phyloP scores from a whole-genome alignment of 2,888 invertebrate species.

The Xiphydria camelus region DNA sequence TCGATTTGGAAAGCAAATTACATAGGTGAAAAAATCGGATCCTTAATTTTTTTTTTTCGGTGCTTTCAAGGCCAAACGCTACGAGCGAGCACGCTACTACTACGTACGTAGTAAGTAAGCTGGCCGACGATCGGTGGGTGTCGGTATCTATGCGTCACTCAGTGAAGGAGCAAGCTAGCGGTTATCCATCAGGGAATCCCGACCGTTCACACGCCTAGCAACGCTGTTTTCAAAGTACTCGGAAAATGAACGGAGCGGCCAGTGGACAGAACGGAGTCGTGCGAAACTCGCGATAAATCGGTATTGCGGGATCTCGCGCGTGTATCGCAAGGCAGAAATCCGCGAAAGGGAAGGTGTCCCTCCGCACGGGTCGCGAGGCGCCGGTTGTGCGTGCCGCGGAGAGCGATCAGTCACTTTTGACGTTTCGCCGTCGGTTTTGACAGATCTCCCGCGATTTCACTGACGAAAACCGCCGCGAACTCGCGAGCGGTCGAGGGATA shows the following conservation, averaged over 20 bases:
- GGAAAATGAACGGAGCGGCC: background rate
- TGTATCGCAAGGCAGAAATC: constrained; percentile 8
- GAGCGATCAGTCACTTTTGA: constrained; percentile 39
- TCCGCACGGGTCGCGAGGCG: constrained; percentile 8
- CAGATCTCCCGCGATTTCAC: constrained; percentile 14
- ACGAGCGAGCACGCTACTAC: constrained; percentile 44
- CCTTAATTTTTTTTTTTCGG: constrained; percentile 2
- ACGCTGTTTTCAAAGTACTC: constrained; percentile 36
- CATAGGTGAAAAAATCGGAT: too few relatives aligned
- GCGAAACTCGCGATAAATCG: too few relatives aligned
- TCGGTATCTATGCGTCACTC: constrained; percentile 37
- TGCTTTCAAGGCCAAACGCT: constrained; percentile 38
- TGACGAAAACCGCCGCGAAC: too few relatives aligned
- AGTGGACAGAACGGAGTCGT: constrained; percentile 11
- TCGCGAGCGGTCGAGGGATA: too few relatives aligned
- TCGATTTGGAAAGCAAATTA: too few relatives aligned
- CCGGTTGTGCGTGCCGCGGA: constrained; percentile 11
- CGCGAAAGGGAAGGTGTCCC: constrained; percentile 18
- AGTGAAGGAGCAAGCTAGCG: constrained; percentile 28
- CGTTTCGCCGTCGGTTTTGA: constrained; percentile 33
- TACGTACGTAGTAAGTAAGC: constrained; percentile 38
- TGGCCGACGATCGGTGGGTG: constrained; percentile 33
- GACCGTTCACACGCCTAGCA: constrained; percentile 48
- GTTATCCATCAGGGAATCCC: constrained; percentile 26
- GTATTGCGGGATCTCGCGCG: too few relatives aligned